These are phyloP conservation scores for Myrmecophaga tridactyla DNA, from an alignment of 2,113 vertebrate species.

Conservation along the genomic window DNA sequence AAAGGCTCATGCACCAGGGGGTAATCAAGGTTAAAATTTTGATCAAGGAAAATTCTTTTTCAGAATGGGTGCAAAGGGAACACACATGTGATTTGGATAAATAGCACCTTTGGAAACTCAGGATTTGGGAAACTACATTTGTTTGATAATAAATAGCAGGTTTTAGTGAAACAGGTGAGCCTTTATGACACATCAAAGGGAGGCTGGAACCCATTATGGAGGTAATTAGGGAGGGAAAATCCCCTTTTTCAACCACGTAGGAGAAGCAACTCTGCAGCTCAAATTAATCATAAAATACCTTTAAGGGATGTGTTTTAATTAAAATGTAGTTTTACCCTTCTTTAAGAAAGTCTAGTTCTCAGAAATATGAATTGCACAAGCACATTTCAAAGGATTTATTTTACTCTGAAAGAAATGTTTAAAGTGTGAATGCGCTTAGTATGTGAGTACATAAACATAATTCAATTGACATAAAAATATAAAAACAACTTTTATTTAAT, in stretches of 20 bases:
- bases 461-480: not conserved
- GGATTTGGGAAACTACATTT: conserved; percentile 66
- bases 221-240: conserved; percentile 62
- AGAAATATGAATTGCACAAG: conserved; percentile 1
- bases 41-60: conserved; percentile 68
- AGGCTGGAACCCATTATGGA: conserved; percentile 73
- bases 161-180: conserved; percentile 75
- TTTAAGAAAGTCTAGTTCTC: conserved; percentile 42
- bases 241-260: conserved; percentile 57
- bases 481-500: not conserved
- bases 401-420: conserved; percentile 4
- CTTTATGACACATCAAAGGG: conserved; percentile 72
- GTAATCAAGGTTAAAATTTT: conserved; percentile 69
- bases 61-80: conserved; percentile 59
- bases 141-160: conserved; percentile 76
- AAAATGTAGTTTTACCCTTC: conserved; percentile 54
- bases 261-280: conserved; percentile 65
- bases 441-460: not conserved
- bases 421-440: not conserved
- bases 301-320: conserved; percentile 57
- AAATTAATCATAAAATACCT: conserved; percentile 74
- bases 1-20: conserved; percentile 54
- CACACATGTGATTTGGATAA: conserved; percentile 74
- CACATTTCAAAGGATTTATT: conserved; percentile 22
- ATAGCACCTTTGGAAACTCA: conserved; percentile 71